These are phyloP conservation scores for Oscheius myriophilus DNA, from an alignment of 2,888 invertebrate species.

Conservation along the genomic window DNA sequence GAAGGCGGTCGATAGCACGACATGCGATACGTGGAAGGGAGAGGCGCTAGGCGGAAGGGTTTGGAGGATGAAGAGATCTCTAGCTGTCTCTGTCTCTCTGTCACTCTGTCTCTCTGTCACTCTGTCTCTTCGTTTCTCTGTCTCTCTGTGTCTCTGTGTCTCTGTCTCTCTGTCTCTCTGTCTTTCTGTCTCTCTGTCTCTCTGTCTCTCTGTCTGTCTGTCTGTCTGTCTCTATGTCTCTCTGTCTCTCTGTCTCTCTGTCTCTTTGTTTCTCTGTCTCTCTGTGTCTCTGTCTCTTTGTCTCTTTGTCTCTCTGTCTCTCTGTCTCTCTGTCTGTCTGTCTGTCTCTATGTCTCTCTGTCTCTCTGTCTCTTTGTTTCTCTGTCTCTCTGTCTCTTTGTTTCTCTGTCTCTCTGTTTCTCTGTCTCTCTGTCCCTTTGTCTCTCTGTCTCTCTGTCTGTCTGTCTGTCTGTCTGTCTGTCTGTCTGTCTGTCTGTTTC, in stretches of 20 bases:
- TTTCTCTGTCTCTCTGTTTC: not conserved
- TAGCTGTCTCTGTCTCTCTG: not conserved
- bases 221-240: not conserved
- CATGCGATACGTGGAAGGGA: slow-evolving; percentile 25
- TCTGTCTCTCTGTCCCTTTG: slow-evolving; percentile 1
- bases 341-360: not conserved
- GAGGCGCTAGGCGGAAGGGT: too few species aligned
- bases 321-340: slow-evolving; percentile 1
- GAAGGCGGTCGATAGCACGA: slow-evolving; percentile 24
- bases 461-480: not conserved
- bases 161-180: not conserved
- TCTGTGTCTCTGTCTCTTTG: not conserved
- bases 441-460: not conserved
- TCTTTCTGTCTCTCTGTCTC: slow-evolving; percentile 7
- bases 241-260: not conserved
- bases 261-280: slow-evolving; percentile 1
- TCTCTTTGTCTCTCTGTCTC: slow-evolving; percentile 1
- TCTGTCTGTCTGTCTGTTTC: not conserved
- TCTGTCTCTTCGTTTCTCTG: not conserved
- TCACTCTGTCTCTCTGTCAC: not conserved
- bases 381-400: not conserved
- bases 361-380: not conserved
- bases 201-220: not conserved
- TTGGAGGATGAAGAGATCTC: not conserved
- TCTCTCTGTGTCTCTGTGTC: slow-evolving; percentile 1